Evolutionary conservation across 2,113 vertebrate genomes (phyloP).

Genomic region (Eulemur macaco): DNA sequence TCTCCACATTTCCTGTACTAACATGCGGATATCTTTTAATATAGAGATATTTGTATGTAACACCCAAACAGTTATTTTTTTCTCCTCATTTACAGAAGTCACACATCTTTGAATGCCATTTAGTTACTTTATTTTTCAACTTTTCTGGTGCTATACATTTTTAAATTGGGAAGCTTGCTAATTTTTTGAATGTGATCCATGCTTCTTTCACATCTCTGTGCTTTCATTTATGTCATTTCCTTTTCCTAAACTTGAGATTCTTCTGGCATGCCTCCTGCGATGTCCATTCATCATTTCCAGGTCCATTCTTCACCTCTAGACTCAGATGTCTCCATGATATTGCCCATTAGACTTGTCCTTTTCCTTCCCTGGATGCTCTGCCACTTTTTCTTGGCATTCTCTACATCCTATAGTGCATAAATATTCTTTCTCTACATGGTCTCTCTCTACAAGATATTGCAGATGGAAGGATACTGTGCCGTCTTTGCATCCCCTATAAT

Average conservation of each 20-base stretch:
- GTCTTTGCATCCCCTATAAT: neutral
- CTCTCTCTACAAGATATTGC: neutral
- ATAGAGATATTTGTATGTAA: neutral
- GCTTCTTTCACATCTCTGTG: neutral
- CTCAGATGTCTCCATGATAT: neutral
- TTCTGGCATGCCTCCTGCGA: neutral
- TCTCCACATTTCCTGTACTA: neutral
- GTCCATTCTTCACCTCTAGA: neutral
- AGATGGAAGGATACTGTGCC: neutral
- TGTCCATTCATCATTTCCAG: neutral
- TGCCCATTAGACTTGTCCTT: neutral
- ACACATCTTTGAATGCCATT: neutral
- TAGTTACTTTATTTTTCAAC: neutral
- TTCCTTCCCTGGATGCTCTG: neutral
- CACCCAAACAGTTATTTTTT: neutral
- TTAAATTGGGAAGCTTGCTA: neutral
- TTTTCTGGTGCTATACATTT: neutral
- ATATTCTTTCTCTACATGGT: neutral
- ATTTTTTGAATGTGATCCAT: neutral
- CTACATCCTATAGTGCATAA: neutral
- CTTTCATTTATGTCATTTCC: neutral
- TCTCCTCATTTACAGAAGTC: neutral
- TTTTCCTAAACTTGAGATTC: neutral
- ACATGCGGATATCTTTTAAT: neutral
- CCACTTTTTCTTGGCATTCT: neutral